Percentiles rank a stretch among this genome's conserved stretches.
Evolutionary conservation across 2,888 invertebrate species (phyloP).

Genomic region (Parthenolecanium corni): DNA sequence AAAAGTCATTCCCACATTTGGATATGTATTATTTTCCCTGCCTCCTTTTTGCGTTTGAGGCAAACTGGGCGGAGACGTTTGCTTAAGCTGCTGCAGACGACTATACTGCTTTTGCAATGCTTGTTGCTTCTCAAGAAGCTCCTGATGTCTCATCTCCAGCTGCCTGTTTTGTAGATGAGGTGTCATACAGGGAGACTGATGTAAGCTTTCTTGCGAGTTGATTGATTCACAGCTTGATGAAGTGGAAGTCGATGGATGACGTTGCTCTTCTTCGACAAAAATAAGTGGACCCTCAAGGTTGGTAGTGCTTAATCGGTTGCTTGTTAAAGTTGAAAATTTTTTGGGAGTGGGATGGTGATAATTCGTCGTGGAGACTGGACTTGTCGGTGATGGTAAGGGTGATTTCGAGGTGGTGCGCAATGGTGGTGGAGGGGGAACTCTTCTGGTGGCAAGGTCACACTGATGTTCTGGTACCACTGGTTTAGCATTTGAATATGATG

Average conservation of each 20-base stretch:
- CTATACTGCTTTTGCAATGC: slow-evolving; percentile 85
- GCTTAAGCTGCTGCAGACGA: slow-evolving; percentile 73
- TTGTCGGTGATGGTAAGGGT: slow-evolving; percentile 72
- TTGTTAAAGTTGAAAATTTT: slow-evolving; percentile 30
- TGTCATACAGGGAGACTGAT: too few species aligned
- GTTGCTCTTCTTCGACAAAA: too few species aligned
- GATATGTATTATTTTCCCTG: slow-evolving; percentile 72
- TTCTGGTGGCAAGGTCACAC: slow-evolving; percentile 60
- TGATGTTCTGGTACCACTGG: slow-evolving; percentile 75
- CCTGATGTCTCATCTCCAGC: slow-evolving; percentile 74
- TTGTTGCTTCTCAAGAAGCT: slow-evolving; percentile 73
- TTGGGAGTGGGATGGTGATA: slow-evolving; percentile 32
- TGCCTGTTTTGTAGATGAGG: slow-evolving; percentile 51
- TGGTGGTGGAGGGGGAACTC: slow-evolving; percentile 81
- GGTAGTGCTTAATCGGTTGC: too few species aligned
- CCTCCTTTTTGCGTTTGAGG: slow-evolving; percentile 66
- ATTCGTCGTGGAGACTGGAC: slow-evolving; percentile 39
- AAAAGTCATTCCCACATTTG: slow-evolving; percentile 65
- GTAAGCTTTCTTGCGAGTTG: slow-evolving; percentile 56
- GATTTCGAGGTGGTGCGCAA: slow-evolving; percentile 83
- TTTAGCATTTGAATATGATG: slow-evolving; percentile 62
- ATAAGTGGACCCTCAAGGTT: too few species aligned
- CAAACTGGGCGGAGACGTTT: slow-evolving; percentile 51
- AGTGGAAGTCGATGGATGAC: slow-evolving; percentile 46
- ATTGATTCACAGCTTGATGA: slow-evolving; percentile 64